Evolutionary conservation across 2,888 invertebrate genomes (phyloP), one percentile per base, ranked within the genome.

Genomic region (Oxytorus armatus): DNA sequence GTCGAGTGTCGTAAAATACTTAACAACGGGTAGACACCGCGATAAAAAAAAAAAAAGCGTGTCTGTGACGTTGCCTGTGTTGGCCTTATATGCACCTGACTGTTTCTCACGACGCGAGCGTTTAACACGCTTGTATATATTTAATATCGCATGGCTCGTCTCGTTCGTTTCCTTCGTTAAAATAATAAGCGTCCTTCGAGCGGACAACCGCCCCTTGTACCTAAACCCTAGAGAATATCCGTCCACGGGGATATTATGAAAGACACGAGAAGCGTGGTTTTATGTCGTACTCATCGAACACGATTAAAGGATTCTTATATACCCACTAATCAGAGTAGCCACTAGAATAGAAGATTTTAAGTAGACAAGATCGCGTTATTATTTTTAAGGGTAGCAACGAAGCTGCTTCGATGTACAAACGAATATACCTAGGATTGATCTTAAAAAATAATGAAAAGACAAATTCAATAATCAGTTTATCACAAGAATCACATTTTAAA

Each of bases 21-120:
- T 77, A 65, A 61, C 69, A 42, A 10, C 11, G 61, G 16, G n/a
- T 14, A 16, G 55, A 66, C 39, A 51, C 11, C 47, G 16, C 36
- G 33, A 55, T 65, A 51, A 47, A 59, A 42, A 59, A 18, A 3
- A 57, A 51, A 51, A 10, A 33, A 2, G 11, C n/a, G 18, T 68
- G 36, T 39, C 68, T 51, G 18, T 14, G 51, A n/a, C n/a, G n/a
- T n/a, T n/a, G n/a, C n/a, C n/a, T 47, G 72, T 77, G 36, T 65
- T 57, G 42, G 47, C 18, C 63, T 61, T 11, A n/a, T n/a, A n/a
- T 73, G 81, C 91, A 91, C 88, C 91, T 90, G 91, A 90, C 87
- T 86, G 82, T 84, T 89, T 90, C 90, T 86, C 90, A 90, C 88
- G 88, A 82, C 84, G 85, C 85, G 82, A 84, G 85, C 86, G 82